A percentile compares a stretch with the other conserved stretches of the same genome.
Conservation (phyloP, 1,140 invertebrate species). For the Latrodectus geometricus region DNA sequence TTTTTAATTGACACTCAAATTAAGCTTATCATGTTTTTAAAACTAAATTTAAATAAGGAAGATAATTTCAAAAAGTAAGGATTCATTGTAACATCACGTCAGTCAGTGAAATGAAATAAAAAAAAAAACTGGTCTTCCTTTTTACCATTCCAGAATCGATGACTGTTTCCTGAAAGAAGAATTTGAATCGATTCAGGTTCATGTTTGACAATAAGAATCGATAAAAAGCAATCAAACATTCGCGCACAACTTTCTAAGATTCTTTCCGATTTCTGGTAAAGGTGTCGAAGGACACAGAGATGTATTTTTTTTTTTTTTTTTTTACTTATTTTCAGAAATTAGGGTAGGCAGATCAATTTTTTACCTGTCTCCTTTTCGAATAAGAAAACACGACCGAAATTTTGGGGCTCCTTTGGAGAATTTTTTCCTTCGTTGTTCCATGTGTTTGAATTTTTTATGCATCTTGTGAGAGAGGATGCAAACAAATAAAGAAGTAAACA, state of each 20-base stretch:
- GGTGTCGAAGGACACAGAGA: not conserved
- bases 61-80: too few species aligned
- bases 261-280: not conserved
- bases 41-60: too few species aligned
- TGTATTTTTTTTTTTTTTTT: too few species aligned
- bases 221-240: conserved; percentile 33
- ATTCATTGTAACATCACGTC: too few species aligned
- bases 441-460: not conserved
- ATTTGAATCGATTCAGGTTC: not conserved
- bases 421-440: conserved; percentile 18
- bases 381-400: conserved; percentile 9
- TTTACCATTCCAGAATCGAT: not conserved
- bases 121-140: too few species aligned
- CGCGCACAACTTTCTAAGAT: conserved; percentile 7
- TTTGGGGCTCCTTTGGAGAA: conserved; percentile 23
- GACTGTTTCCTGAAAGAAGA: not conserved
- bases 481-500: conserved; percentile 53
- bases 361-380: not conserved
- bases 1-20: too few species aligned
- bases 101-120: too few species aligned
- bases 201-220: conserved; percentile 1
- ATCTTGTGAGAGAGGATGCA: conserved; percentile 28
- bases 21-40: too few species aligned
- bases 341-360: not conserved
- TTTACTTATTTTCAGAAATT: not conserved